Percentiles rank a stretch among this genome's conserved stretches.
These are phyloP conservation scores for Pangasius macronema DNA, from an alignment of 2,797 vertebrate species.

Conservation along the genomic window DNA sequence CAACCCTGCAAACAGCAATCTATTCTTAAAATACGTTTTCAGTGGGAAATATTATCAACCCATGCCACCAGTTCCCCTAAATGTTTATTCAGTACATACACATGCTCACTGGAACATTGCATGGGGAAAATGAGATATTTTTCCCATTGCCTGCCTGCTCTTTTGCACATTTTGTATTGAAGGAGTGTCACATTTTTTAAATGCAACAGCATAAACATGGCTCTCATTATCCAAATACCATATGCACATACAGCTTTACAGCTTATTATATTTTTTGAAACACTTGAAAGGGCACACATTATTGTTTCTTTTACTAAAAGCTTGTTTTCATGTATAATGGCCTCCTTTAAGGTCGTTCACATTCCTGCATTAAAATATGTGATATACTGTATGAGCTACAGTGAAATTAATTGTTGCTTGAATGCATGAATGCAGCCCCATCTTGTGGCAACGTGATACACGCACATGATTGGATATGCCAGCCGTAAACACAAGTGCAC, in stretches of 20 bases:
- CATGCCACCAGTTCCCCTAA: not conserved
- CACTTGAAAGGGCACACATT: not conserved
- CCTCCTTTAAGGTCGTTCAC: not conserved
- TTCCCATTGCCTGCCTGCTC: not conserved
- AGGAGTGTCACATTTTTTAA: not conserved
- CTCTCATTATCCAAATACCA: not conserved
- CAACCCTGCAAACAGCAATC: not conserved
- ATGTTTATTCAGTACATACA: not conserved
- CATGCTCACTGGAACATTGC: not conserved
- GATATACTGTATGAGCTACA: not conserved
- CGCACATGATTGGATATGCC: not conserved
- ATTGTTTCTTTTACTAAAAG: not conserved
- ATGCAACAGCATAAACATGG: not conserved
- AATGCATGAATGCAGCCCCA: slow-evolving; percentile 37
- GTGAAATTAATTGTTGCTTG: slow-evolving; percentile 8
- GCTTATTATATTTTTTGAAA: not conserved
- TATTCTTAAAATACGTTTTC: not conserved
- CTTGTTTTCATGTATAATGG: not conserved
- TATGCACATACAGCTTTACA: not conserved
- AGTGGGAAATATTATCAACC: not conserved
- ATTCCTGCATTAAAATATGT: not conserved
- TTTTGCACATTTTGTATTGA: not conserved
- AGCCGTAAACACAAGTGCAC: slow-evolving; percentile 12
- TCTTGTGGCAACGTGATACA: slow-evolving; percentile 34
- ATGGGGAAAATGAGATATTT: not conserved